Conservation (phyloP, 2,113 vertebrate species). For the Leptobrachium ailaonicum region DNA sequence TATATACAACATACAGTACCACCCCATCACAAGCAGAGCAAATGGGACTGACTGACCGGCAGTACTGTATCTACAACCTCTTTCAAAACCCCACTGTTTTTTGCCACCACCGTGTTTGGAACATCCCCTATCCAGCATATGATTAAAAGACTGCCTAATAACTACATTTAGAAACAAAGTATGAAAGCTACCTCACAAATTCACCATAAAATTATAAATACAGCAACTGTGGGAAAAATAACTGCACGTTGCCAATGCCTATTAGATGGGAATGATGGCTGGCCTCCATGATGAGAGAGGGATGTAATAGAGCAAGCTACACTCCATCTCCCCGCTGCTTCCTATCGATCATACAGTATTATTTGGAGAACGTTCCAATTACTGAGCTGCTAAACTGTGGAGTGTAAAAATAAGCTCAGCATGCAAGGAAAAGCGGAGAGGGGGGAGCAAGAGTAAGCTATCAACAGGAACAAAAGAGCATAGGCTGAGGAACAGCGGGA, state of each 20-base stretch:
- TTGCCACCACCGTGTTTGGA: no score
- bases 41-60: no score
- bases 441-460: constrained; percentile 57
- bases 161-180: neutral
- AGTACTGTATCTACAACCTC: no score
- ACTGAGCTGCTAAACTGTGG: constrained; percentile 52
- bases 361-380: constrained; percentile 55
- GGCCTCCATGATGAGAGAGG: neutral
- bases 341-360: constrained; percentile 55
- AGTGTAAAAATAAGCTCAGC: constrained; percentile 53
- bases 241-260: constrained; percentile 2
- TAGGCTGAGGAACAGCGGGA: constrained; percentile 55
- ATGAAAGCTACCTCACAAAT: neutral
- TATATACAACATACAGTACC: no score
- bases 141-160: no score
- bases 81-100: no score
- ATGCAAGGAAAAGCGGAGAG: constrained; percentile 58
- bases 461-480: constrained; percentile 57
- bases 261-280: neutral
- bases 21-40: no score
- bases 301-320: constrained; percentile 11
- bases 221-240: neutral
- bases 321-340: constrained; percentile 27
- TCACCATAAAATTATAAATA: no score
- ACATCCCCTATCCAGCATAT: no score